Evolutionary conservation across 2,113 vertebrate genomes (phyloP).

Genomic region (Thryonomys swinderianus): DNA sequence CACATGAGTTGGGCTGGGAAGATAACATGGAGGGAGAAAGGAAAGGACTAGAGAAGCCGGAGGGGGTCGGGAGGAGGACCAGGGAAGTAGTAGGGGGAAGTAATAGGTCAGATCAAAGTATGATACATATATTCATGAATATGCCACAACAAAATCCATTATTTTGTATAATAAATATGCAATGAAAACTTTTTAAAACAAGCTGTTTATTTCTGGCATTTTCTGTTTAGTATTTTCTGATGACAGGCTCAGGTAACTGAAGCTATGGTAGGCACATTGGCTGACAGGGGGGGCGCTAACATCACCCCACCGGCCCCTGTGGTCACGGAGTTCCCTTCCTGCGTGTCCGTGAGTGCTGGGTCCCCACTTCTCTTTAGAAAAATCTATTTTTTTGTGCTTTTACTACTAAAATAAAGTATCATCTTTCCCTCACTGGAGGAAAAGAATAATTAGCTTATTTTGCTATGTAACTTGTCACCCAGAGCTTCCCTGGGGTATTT

Average conservation of each 20-base stretch:
- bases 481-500: not conserved
- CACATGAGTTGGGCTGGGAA: not conserved
- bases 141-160: not conserved
- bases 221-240: not conserved
- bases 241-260: not conserved
- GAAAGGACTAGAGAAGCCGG: not conserved
- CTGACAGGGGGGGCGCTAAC: no score
- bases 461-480: not conserved
- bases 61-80: not conserved
- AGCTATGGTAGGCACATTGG: not conserved
- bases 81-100: not conserved
- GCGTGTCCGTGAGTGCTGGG: not conserved
- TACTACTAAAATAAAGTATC: constrained; percentile 1
- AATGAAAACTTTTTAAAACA: not conserved
- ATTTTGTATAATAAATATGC: not conserved
- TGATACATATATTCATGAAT: not conserved
- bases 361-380: not conserved
- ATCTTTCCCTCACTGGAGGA: not conserved
- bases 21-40: not conserved
- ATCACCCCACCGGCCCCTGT: not conserved
- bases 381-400: not conserved
- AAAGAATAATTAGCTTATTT: not conserved
- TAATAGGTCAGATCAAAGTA: not conserved
- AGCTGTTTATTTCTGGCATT: not conserved
- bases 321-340: not conserved